These are phyloP conservation scores for Sebastes baramenuke DNA, from an alignment of 2,797 vertebrate species.

Conservation along the genomic window DNA sequence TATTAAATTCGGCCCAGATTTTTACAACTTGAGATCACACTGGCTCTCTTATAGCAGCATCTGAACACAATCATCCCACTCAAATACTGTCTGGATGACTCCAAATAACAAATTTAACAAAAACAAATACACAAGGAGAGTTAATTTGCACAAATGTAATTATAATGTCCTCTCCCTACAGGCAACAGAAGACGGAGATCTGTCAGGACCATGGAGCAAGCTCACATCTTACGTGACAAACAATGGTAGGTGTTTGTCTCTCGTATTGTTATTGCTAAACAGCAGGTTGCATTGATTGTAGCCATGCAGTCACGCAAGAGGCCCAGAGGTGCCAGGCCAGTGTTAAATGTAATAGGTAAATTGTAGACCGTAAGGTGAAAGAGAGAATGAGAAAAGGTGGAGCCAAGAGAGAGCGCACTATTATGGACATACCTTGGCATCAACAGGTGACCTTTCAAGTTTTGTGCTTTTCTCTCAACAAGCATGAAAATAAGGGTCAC, in stretches of 20 bases:
- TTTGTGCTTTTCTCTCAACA: background rate
- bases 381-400: background rate
- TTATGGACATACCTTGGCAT: background rate
- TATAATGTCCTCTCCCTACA: constrained; percentile 10
- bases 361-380: background rate
- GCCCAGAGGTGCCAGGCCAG: too few relatives aligned
- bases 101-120: background rate
- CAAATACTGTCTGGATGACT: background rate
- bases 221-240: constrained; percentile 59
- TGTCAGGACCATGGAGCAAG: constrained; percentile 33
- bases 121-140: background rate
- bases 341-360: background rate
- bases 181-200: constrained; percentile 40
- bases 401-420: background rate
- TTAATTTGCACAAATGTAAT: background rate
- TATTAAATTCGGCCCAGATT: background rate
- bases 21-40: background rate
- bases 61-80: background rate
- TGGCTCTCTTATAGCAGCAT: background rate
- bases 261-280: background rate
- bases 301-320: too few relatives aligned
- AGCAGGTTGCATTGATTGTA: background rate
- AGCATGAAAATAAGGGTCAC: accelerated
- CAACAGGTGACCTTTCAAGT: background rate
- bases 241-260: background rate